phyloP scores from a whole-genome alignment of 2,797 vertebrate genomes.

The Schizopygopsis malacanthus region DNA sequence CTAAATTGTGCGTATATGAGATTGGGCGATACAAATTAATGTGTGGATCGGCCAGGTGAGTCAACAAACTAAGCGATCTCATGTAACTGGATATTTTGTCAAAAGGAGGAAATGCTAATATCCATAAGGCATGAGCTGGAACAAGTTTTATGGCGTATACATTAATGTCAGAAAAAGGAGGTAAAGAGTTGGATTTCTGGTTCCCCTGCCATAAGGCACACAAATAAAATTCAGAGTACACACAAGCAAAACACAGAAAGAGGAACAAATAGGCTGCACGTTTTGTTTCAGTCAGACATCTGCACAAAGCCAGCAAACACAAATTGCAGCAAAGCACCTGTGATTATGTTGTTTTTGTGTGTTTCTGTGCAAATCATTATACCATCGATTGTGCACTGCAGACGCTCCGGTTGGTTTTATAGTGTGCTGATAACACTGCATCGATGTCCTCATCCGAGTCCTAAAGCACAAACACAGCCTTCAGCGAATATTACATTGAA shows the following conservation, averaged over 20 bases:
- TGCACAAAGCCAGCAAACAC: slow-evolving; percentile 10
- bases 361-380: slow-evolving; percentile 65
- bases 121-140: background rate
- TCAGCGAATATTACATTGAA: slow-evolving; percentile 73
- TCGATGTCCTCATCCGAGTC: slow-evolving; percentile 86
- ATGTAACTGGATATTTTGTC: slow-evolving; percentile 34
- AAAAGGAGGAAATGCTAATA: slow-evolving; percentile 11
- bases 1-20: slow-evolving; percentile 24
- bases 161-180: background rate
- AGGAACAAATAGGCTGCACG: background rate
- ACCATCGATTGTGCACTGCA: slow-evolving; percentile 85
- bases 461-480: slow-evolving; percentile 62
- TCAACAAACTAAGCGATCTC: slow-evolving; percentile 33
- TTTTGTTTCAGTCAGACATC: slow-evolving; percentile 7
- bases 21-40: background rate
- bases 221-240: slow-evolving; percentile 1
- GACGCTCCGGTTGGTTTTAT: slow-evolving; percentile 74
- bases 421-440: slow-evolving; percentile 80
- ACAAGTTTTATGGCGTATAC: background rate
- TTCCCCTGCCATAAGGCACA: background rate
- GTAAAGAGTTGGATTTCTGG: background rate
- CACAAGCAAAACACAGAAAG: slow-evolving; percentile 14
- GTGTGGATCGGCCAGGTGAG: slow-evolving; percentile 33
- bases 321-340: slow-evolving; percentile 17
- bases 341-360: slow-evolving; percentile 33